Percentiles rank a stretch among this genome's conserved stretches.
Conservation (phyloP, 2,888 invertebrate genomes). For the Ceriagrion tenellum region DNA sequence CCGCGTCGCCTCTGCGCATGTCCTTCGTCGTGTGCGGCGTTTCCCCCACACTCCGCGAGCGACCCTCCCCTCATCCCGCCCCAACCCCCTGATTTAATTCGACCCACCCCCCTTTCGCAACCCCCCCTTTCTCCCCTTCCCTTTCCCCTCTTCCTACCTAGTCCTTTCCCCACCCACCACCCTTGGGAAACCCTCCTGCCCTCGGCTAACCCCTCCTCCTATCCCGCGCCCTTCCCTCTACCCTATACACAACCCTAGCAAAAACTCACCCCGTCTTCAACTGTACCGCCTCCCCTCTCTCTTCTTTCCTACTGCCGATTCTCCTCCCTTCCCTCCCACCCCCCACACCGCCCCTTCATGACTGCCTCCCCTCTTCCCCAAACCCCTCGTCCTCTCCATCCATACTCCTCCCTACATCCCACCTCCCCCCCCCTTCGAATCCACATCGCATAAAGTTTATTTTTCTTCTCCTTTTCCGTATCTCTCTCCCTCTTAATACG, state of each 20-base stretch:
- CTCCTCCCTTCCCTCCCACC: neutral
- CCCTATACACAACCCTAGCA: neutral
- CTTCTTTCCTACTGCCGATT: neutral
- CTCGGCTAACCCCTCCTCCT: neutral
- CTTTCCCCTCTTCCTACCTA: neutral
- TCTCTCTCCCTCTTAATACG: constrained; percentile 41
- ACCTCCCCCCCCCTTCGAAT: neutral
- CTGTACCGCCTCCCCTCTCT: constrained; percentile 13
- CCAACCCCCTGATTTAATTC: constrained; percentile 42
- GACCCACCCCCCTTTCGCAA: neutral
- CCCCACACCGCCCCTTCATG: neutral
- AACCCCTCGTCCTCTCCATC: neutral
- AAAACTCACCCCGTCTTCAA: constrained; percentile 47
- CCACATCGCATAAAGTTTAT: constrained; percentile 51
- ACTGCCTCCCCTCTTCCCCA: neutral
- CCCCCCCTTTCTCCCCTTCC: neutral
- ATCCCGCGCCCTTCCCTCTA: neutral
- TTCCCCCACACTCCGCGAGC: neutral
- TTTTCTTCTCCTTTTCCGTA: neutral
- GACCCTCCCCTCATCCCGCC: constrained; percentile 18
- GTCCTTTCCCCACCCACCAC: neutral
- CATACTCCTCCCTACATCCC: neutral
- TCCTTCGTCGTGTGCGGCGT: constrained; percentile 6
- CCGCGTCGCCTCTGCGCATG: constrained; percentile 19
- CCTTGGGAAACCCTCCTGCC: neutral